Evolutionary conservation across 2,113 vertebrate species (phyloP).

Genomic region (Pygoscelis adeliae): DNA sequence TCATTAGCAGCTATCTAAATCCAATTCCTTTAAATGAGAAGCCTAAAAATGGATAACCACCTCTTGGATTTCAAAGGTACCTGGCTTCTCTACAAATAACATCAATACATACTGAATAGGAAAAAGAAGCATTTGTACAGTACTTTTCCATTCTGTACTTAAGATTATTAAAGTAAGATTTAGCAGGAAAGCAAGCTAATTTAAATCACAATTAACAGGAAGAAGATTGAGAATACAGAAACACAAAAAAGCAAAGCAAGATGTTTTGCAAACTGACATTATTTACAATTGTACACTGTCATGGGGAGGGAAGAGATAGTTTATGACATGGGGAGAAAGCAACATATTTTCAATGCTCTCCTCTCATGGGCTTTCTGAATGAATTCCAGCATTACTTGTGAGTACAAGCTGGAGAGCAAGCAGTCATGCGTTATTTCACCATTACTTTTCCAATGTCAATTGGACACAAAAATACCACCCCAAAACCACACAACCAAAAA

Average conservation of each 20-base stretch:
- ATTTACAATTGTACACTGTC: background rate
- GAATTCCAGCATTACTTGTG: background rate
- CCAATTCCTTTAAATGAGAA: background rate
- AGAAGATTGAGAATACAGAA: background rate
- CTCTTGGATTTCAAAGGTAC: background rate
- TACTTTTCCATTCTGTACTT: background rate
- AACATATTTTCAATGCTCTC: background rate
- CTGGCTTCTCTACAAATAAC: background rate
- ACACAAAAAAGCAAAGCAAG: background rate
- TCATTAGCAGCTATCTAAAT: background rate
- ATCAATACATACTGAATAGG: background rate
- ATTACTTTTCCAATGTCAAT: background rate
- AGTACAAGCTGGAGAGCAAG: background rate
- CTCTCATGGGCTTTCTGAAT: background rate
- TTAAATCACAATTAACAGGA: background rate
- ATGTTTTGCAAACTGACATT: background rate
- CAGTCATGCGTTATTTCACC: background rate
- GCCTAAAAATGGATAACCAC: background rate
- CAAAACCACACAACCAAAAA: background rate
- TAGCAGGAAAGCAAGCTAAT: background rate
- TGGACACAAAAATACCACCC: background rate
- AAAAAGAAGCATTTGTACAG: background rate
- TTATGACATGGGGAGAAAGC: background rate
- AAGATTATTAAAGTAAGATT: background rate
- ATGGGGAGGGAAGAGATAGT: fast-evolving